These are phyloP conservation scores for Stigmatopora nigra DNA, from an alignment of 2,113 vertebrate genomes.

Conservation along the genomic window DNA sequence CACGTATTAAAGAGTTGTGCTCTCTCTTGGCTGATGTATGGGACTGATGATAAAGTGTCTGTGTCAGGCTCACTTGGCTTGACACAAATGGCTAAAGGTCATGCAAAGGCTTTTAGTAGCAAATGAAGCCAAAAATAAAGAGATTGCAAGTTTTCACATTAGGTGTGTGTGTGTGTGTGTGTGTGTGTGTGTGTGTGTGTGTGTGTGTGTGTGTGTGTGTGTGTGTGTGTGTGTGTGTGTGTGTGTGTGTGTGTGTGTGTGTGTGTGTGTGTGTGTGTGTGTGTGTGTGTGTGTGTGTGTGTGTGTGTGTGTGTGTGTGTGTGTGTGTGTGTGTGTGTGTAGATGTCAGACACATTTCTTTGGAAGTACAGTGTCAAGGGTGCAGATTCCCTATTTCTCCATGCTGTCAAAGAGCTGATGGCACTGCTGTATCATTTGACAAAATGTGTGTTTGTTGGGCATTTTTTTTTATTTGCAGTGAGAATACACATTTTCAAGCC, in stretches of 20 bases:
- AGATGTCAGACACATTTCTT: not conserved
- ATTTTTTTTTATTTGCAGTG: not conserved
- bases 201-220: too few relatives aligned
- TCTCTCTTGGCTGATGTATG: not conserved
- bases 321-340: too few relatives aligned
- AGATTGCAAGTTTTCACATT: constrained; percentile 11
- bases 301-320: too few relatives aligned
- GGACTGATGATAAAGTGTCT: not conserved
- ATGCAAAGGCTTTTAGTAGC: constrained; percentile 1
- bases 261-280: too few relatives aligned
- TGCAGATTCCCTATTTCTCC: not conserved
- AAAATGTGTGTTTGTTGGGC: not conserved
- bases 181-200: too few relatives aligned
- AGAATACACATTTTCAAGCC: not conserved
- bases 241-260: too few relatives aligned
- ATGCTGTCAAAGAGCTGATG: not conserved
- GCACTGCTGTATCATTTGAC: constrained; percentile 4
- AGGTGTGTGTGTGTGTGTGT: too few relatives aligned
- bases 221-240: too few relatives aligned
- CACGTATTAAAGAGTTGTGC: not conserved
- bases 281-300: too few relatives aligned
- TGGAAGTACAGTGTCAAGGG: not conserved
- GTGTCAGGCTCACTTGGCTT: not conserved
- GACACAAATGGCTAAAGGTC: not conserved
- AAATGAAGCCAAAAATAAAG: too few relatives aligned